Evolutionary conservation across 2,888 invertebrate genomes (phyloP).

Genomic region (Capitulum mitella): DNA sequence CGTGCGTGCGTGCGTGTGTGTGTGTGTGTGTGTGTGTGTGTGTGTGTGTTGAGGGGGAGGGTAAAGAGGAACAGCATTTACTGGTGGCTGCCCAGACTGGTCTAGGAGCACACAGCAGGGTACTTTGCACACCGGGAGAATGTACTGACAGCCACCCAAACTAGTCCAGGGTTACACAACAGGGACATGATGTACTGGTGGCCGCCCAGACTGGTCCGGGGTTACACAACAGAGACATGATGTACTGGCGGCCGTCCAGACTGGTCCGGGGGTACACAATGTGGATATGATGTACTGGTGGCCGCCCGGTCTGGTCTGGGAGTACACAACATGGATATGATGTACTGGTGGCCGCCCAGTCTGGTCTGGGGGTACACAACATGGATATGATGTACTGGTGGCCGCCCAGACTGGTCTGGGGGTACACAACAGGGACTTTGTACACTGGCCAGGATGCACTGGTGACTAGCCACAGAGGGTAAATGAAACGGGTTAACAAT

Average conservation of each 20-base stretch:
- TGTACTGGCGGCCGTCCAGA: background rate
- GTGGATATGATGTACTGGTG: background rate
- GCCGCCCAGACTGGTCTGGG: background rate
- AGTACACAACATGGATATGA: background rate
- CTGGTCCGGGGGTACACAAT: background rate
- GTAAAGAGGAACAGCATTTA: too few relatives aligned
- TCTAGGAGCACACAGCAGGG: background rate
- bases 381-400: constrained; percentile 1
- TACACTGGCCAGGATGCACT: too few relatives aligned
- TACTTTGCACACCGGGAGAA: background rate
- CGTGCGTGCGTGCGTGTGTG: too few relatives aligned
- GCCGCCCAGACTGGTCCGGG: background rate
- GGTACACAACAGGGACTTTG: background rate
- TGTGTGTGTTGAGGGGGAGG: too few relatives aligned
- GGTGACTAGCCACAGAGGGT: too few relatives aligned
- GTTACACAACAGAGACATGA: background rate
- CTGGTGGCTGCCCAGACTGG: background rate
- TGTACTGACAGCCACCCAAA: background rate
- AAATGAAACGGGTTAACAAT: too few relatives aligned
- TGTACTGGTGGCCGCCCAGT: background rate
- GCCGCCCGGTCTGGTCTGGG: background rate
- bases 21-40: too few relatives aligned
- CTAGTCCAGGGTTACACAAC: background rate
- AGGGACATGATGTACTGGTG: background rate
- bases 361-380: background rate